A percentile compares a stretch with the other conserved stretches of the same genome.
phyloP scores from a whole-genome alignment of 2,113 vertebrate genomes.

The Trachemys scripta region DNA sequence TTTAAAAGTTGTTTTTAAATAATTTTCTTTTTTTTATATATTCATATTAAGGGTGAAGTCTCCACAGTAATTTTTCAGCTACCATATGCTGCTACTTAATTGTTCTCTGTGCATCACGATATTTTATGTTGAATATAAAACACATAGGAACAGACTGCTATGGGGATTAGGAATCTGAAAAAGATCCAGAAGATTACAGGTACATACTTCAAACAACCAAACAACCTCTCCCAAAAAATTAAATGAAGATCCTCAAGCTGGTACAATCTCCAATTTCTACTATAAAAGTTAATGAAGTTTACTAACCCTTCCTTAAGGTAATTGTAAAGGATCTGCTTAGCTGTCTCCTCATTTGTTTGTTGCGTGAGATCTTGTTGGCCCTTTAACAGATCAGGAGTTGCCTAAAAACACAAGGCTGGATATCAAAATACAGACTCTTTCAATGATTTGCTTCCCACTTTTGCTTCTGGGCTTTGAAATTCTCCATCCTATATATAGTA shows the following conservation, averaged over 20 bases:
- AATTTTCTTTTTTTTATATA: neutral
- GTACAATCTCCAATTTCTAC: neutral
- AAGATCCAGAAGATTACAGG: neutral
- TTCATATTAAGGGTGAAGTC: neutral
- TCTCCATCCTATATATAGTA: neutral
- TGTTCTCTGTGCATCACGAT: neutral
- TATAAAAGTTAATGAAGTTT: neutral
- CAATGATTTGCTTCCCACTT: neutral
- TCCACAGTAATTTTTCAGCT: neutral
- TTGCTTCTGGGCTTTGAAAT: neutral
- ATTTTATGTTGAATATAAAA: neutral
- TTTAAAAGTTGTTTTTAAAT: neutral
- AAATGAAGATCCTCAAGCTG: neutral
- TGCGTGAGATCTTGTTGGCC: constrained; percentile 93
- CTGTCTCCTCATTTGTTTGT: constrained; percentile 95
- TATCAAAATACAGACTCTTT: neutral
- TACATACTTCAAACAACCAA: neutral
- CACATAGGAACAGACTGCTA: neutral
- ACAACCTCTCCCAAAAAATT: neutral
- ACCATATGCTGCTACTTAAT: neutral
- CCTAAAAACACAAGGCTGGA: constrained; percentile 77
- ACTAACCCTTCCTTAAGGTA: constrained; percentile 98
- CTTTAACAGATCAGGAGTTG: constrained; percentile 95
- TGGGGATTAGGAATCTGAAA: neutral
- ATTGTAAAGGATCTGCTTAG: constrained; percentile 96